These are phyloP conservation scores for Teleiodes luculella DNA, from an alignment of 2,888 invertebrate species.

Conservation along the genomic window DNA sequence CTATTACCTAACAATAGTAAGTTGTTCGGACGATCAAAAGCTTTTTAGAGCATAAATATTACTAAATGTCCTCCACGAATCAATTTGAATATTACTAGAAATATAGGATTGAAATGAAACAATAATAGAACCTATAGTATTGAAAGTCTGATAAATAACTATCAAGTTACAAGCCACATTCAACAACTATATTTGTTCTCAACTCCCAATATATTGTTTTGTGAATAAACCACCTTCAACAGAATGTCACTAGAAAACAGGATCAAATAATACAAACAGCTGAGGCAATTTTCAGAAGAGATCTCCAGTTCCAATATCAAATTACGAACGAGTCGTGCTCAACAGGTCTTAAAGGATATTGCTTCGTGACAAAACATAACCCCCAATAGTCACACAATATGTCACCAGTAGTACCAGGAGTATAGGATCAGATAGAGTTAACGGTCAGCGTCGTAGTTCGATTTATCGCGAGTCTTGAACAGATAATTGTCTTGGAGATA, in stretches of 20 bases:
- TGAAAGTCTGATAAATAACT: too few species aligned
- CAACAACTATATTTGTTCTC: too few species aligned
- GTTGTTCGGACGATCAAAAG: too few species aligned
- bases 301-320: background rate
- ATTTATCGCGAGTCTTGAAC: constrained; percentile 49
- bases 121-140: too few species aligned
- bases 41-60: too few species aligned
- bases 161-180: too few species aligned
- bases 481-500: constrained; percentile 59
- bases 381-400: constrained; percentile 35
- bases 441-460: constrained; percentile 41
- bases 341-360: background rate
- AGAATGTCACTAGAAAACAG: background rate
- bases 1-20: too few species aligned
- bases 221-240: background rate
- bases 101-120: too few species aligned
- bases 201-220: too few species aligned
- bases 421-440: constrained; percentile 49
- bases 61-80: too few species aligned
- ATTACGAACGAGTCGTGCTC: background rate
- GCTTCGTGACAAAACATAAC: constrained; percentile 16
- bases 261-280: background rate
- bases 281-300: background rate
- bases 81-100: too few species aligned
- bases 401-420: constrained; percentile 43